These are phyloP conservation scores for Noctua janthina DNA, from an alignment of 2,888 invertebrate species.

Conservation along the genomic window DNA sequence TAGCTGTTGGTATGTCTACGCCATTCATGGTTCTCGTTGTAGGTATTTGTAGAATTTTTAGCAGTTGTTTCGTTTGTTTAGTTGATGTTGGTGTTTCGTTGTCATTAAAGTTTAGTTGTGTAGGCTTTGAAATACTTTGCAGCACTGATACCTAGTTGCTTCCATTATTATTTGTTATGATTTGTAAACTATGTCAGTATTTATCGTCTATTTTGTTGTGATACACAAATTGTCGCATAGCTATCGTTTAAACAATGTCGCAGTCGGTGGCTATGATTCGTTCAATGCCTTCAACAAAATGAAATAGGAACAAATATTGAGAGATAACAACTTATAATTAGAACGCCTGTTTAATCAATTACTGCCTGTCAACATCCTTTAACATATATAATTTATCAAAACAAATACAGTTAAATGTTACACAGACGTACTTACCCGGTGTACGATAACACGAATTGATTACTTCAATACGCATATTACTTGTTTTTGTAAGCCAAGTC, in stretches of 20 bases:
- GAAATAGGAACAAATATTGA: slow-evolving; percentile 47
- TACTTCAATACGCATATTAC: neutral
- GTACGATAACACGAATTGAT: slow-evolving; percentile 35
- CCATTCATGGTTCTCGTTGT: slow-evolving; percentile 45
- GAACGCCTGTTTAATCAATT: slow-evolving; percentile 53
- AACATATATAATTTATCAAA: slow-evolving; percentile 36
- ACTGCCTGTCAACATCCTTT: slow-evolving; percentile 50
- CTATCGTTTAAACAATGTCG: neutral
- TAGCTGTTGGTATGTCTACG: slow-evolving; percentile 16
- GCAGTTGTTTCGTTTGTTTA: neutral
- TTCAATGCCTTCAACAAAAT: slow-evolving; percentile 38
- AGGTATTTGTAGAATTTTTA: slow-evolving; percentile 2
- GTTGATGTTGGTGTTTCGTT: neutral
- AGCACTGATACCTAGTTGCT: neutral
- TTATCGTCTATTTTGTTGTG: neutral
- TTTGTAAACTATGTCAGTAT: slow-evolving; percentile 1
- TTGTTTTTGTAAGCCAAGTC: no score
- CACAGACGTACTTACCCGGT: slow-evolving; percentile 18
- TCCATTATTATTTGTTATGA: neutral
- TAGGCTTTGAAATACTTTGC: neutral
- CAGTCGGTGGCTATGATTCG: slow-evolving; percentile 26
- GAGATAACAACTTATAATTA: slow-evolving; percentile 56
- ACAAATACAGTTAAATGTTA: slow-evolving; percentile 43
- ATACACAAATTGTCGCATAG: neutral
- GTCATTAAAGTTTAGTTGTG: neutral